Evolutionary conservation across 2,113 vertebrate species (phyloP).

Genomic region (Tyto alba): DNA sequence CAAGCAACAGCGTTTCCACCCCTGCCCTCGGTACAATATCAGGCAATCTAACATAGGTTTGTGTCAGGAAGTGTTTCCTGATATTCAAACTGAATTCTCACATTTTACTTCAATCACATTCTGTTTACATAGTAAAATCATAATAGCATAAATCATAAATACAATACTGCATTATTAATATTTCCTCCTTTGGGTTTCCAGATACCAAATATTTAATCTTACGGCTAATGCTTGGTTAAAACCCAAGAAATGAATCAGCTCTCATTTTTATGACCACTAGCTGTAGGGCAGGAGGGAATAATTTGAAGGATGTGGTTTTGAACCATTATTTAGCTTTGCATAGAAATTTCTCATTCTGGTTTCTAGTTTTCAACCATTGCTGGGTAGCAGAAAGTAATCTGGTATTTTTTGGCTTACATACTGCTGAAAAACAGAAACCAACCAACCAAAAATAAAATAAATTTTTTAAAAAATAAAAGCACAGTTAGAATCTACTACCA

Average conservation of each 20-base stretch:
- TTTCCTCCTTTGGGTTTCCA: slow-evolving; percentile 25
- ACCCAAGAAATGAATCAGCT: slow-evolving; percentile 28
- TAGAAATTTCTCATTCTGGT: neutral
- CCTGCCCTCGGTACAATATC: neutral
- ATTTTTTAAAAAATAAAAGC: neutral
- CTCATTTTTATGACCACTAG: neutral
- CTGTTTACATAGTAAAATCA: neutral
- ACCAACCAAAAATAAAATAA: neutral
- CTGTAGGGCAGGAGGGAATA: neutral
- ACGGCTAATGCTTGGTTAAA: slow-evolving; percentile 26
- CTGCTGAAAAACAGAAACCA: neutral
- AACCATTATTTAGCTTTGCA: neutral
- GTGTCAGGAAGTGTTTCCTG: neutral
- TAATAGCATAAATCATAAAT: slow-evolving; percentile 18
- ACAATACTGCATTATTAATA: slow-evolving; percentile 13
- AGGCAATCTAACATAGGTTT: neutral
- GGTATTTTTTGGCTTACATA: neutral
- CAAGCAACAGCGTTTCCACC: neutral
- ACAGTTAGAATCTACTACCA: neutral
- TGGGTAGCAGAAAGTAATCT: neutral
- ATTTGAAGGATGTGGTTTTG: neutral
- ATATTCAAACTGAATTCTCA: neutral
- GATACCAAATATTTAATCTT: slow-evolving; percentile 2
- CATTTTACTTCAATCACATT: neutral
- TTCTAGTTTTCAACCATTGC: neutral